phyloP scores from a whole-genome alignment of 2,797 vertebrate species.

The Phalloptychus januarius region DNA sequence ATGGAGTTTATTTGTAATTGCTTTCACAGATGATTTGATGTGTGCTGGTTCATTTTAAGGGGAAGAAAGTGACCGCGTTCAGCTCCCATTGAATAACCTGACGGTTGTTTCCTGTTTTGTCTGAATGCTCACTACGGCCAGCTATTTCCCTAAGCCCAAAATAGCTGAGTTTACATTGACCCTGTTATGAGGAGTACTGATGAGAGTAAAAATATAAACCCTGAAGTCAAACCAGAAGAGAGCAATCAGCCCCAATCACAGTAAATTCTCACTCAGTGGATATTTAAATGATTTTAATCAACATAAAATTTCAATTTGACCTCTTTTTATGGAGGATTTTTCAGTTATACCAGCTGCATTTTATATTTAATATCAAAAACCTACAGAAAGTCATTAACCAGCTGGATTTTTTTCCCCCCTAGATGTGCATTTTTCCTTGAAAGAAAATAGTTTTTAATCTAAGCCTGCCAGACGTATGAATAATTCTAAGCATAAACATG shows the following conservation, averaged over 20 bases:
- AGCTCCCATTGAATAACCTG: conserved; percentile 5
- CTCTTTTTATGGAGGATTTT: not conserved
- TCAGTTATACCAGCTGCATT: not conserved
- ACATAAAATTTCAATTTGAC: not conserved
- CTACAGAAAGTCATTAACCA: not conserved
- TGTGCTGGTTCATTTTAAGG: conserved; percentile 16
- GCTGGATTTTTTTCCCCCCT: not conserved
- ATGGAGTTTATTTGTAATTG: conserved; percentile 33
- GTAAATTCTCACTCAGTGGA: not conserved
- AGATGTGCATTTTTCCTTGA: not conserved
- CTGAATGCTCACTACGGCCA: not conserved
- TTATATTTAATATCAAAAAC: not conserved
- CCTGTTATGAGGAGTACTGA: not conserved
- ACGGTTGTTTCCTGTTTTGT: conserved; percentile 14
- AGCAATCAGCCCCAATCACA: not conserved
- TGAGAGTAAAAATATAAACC: not conserved
- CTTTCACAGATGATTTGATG: conserved; percentile 8
- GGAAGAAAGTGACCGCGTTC: not conserved
- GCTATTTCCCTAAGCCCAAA: not conserved
- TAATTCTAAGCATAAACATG: not conserved
- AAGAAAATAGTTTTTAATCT: not conserved
- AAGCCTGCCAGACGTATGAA: not conserved
- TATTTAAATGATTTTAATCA: not conserved
- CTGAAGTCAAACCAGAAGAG: not conserved
- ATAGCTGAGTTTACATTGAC: not conserved